Evolutionary conservation across 2,113 vertebrate species (phyloP).

Genomic region (Pogonocichla stellata): DNA sequence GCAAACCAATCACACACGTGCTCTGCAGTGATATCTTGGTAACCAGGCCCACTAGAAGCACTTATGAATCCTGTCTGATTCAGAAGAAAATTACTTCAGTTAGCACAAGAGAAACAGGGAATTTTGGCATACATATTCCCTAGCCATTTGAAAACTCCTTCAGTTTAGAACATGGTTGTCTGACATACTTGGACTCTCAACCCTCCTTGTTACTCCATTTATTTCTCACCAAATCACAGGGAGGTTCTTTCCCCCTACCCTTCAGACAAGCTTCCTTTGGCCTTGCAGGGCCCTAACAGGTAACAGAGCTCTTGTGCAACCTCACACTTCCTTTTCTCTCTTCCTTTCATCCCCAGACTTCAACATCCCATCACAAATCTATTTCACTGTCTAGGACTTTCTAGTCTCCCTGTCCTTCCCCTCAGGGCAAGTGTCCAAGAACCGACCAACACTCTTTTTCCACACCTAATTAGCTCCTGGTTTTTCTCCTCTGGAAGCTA

Average conservation of each 20-base stretch:
- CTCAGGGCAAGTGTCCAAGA: not conserved
- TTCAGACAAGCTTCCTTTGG: not conserved
- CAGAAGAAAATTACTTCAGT: not conserved
- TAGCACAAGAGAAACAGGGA: not conserved
- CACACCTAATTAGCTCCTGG: not conserved
- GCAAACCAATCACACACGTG: accelerated
- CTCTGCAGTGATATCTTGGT: not conserved
- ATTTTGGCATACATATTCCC: not conserved
- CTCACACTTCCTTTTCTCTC: not conserved
- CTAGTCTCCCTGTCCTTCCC: not conserved
- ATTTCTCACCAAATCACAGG: not conserved
- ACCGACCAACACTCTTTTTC: not conserved
- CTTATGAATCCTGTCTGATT: accelerated
- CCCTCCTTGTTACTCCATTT: not conserved
- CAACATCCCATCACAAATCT: not conserved
- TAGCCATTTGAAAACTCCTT: not conserved
- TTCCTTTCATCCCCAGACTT: not conserved
- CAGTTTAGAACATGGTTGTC: not conserved
- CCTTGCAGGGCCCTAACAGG: not conserved
- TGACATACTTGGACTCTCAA: not conserved
- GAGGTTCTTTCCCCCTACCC: not conserved
- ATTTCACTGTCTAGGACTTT: not conserved
- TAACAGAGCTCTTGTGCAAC: not conserved
- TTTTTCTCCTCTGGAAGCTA: not conserved
- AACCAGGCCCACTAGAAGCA: not conserved